phyloP scores from a whole-genome alignment of 2,113 vertebrate genomes.

The Aplodontia rufa region DNA sequence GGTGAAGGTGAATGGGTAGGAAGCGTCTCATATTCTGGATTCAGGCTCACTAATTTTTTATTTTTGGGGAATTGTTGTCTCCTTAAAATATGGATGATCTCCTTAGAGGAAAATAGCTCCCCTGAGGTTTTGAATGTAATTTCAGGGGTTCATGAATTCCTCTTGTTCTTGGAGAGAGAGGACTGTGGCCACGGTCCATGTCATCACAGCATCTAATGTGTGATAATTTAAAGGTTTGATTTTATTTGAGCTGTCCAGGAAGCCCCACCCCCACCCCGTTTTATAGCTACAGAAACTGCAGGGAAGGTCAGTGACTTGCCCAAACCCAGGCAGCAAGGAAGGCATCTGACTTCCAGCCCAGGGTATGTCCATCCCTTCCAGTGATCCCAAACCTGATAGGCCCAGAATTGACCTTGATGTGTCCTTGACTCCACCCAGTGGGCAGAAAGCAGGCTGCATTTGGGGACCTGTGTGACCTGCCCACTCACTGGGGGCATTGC shows the following conservation, averaged over 20 bases:
- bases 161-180: background rate
- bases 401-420: slow-evolving; percentile 50
- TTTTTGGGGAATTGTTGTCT: background rate
- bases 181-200: too few relatives aligned
- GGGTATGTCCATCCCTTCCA: background rate
- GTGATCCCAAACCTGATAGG: background rate
- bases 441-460: background rate
- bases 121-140: background rate
- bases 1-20: background rate
- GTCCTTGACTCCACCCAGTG: slow-evolving; percentile 12
- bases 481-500: accelerated
- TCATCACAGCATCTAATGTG: background rate
- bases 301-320: too few relatives aligned
- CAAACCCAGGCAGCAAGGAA: background rate
- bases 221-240: background rate
- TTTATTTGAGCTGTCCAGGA: background rate
- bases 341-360: background rate
- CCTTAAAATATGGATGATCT: background rate
- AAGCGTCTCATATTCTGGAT: background rate
- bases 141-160: background rate
- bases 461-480: accelerated
- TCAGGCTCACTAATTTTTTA: background rate
- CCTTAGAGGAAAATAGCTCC: background rate
- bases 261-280: background rate
- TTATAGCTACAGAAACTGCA: background rate